phyloP scores from a whole-genome alignment of 2,888 invertebrate species.

The Tachina lurida region DNA sequence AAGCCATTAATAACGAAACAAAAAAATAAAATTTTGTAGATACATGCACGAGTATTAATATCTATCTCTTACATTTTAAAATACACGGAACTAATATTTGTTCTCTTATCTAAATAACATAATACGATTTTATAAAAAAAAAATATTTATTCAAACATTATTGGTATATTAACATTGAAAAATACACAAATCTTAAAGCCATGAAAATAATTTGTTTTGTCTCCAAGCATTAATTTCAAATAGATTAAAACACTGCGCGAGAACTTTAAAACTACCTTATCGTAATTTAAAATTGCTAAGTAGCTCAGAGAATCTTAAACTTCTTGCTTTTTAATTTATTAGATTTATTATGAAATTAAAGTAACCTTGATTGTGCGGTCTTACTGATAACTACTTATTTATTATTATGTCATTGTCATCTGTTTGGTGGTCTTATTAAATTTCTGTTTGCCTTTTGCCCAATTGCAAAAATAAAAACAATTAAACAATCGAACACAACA shows the following conservation, averaged over 20 bases:
- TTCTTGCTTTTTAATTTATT: not conserved
- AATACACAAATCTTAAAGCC: not conserved
- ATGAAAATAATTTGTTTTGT: not conserved
- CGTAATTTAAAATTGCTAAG: not conserved
- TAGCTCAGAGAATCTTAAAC: not conserved
- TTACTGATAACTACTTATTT: no score
- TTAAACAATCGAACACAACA: no score
- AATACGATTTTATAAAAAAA: conserved; percentile 11
- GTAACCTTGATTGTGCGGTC: not conserved
- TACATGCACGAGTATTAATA: not conserved
- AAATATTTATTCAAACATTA: not conserved
- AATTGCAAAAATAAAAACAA: no score
- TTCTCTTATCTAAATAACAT: conserved; percentile 21
- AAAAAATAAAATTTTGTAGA: no score
- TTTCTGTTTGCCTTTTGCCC: no score
- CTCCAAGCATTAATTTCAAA: not conserved
- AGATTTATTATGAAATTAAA: conserved; percentile 5
- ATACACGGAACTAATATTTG: not conserved
- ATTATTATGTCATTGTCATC: not conserved
- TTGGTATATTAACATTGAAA: no score
- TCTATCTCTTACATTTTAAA: not conserved
- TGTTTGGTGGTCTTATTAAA: not conserved
- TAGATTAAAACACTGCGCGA: not conserved
- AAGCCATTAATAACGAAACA: no score
- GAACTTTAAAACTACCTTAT: not conserved